Evolutionary conservation across 2,797 vertebrate species (phyloP).

Genomic region (Phrynocephalus guinanensis): DNA sequence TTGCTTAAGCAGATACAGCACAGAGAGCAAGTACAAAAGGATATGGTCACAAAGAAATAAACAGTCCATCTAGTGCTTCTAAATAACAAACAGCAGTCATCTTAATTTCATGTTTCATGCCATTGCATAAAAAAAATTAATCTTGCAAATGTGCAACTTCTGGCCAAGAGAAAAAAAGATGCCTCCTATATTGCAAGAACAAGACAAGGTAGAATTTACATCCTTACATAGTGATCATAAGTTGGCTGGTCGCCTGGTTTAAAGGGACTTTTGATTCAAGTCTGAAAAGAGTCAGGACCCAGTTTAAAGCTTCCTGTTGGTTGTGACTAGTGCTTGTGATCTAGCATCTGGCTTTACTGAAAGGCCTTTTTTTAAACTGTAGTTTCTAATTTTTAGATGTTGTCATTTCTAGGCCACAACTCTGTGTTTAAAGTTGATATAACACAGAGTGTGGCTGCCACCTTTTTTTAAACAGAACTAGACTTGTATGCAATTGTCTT

Average conservation of each 20-base stretch:
- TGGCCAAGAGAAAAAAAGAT: too few relatives aligned
- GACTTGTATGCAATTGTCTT: slow-evolving; percentile 58
- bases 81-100: too few relatives aligned
- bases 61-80: too few relatives aligned
- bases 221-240: background rate
- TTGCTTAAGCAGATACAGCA: too few relatives aligned
- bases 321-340: slow-evolving; percentile 21
- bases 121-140: too few relatives aligned
- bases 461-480: slow-evolving; percentile 47
- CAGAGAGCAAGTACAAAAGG: too few relatives aligned
- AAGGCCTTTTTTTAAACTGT: slow-evolving; percentile 6
- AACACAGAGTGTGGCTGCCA: slow-evolving; percentile 30
- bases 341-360: slow-evolving; percentile 26
- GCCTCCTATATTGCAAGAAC: too few relatives aligned
- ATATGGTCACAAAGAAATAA: too few relatives aligned
- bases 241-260: slow-evolving; percentile 37
- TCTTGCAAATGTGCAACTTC: too few relatives aligned
- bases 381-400: background rate
- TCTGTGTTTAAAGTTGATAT: slow-evolving; percentile 15
- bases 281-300: background rate
- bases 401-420: slow-evolving; percentile 27
- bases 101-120: too few relatives aligned
- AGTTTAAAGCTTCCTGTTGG: background rate
- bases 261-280: background rate
- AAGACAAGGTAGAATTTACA: too few relatives aligned